A percentile compares a stretch with the other conserved stretches of the same genome.
These are phyloP conservation scores for Diarsia brunnea DNA, from an alignment of 2,888 invertebrate genomes.

Conservation along the genomic window DNA sequence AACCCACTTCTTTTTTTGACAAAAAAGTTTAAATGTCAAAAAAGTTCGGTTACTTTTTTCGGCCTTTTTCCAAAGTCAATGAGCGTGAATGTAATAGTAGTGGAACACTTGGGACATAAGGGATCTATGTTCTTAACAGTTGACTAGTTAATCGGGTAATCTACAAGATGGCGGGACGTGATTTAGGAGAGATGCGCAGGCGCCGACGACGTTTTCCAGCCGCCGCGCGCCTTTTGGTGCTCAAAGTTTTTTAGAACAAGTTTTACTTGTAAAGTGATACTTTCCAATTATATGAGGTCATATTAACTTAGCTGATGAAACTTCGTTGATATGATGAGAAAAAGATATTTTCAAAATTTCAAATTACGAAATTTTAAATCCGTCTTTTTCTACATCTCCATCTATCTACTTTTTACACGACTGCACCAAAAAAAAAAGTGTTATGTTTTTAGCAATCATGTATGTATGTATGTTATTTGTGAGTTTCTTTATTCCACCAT, in stretches of 20 bases:
- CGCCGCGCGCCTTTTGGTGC: conserved; percentile 70
- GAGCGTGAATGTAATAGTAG: conserved; percentile 82
- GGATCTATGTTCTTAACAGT: conserved; percentile 82
- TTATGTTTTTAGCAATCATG: too few species aligned
- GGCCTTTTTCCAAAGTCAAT: conserved; percentile 71
- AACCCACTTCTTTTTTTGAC: not conserved
- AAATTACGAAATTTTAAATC: too few species aligned
- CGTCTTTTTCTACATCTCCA: too few species aligned
- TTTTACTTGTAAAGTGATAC: not conserved
- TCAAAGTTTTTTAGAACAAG: conserved; percentile 74
- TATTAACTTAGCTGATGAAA: not conserved
- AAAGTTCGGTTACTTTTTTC: conserved; percentile 50
- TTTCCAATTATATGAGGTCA: not conserved
- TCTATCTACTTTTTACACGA: too few species aligned
- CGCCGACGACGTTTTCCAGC: conserved; percentile 84
- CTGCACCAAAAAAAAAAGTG: too few species aligned
- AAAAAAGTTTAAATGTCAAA: conserved; percentile 46
- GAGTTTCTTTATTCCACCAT: too few species aligned
- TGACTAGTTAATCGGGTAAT: conserved; percentile 87
- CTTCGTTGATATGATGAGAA: not conserved
- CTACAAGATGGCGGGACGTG: conserved; percentile 84
- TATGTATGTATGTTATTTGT: too few species aligned
- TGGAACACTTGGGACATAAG: conserved; percentile 75
- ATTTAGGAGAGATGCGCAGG: conserved; percentile 84
- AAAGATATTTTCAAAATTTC: too few species aligned